phyloP scores from a whole-genome alignment of 64 coral and sea anemone genomes.

The Pocillopora damicornis region DNA sequence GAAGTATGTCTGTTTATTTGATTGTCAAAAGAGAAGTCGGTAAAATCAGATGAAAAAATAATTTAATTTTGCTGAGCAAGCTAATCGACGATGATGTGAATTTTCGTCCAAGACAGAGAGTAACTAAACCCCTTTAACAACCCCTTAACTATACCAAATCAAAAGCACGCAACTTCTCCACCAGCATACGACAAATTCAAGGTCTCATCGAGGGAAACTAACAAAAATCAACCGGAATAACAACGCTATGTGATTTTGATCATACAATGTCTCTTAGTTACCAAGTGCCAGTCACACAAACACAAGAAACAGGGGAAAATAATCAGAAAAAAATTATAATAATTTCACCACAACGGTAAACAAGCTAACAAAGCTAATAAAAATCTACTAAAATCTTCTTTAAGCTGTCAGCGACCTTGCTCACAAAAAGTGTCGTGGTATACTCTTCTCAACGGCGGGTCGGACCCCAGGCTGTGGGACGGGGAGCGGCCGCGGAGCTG shows the following conservation, averaged over 20 bases:
- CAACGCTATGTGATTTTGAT: background rate
- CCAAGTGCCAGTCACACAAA: background rate
- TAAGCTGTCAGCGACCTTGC: background rate
- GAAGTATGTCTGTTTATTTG: conserved; percentile 1
- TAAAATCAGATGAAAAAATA: conserved; percentile 41
- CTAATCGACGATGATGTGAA: background rate
- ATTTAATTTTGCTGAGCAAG: background rate
- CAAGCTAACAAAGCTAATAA: background rate
- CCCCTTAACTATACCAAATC: background rate
- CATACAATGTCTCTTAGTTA: background rate
- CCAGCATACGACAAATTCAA: background rate
- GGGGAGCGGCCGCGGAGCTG: conserved; percentile 50
- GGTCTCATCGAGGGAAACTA: background rate
- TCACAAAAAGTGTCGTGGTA: background rate
- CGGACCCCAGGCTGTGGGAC: conserved; percentile 71
- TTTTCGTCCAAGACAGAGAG: background rate
- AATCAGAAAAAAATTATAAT: background rate
- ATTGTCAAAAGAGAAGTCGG: background rate
- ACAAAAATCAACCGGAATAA: background rate
- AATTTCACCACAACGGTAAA: background rate
- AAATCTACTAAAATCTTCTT: background rate
- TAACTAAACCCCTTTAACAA: background rate
- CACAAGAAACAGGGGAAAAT: background rate
- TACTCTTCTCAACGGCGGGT: background rate
- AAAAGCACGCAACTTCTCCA: background rate